Conservation (phyloP, 2,797 vertebrate genomes). For the Todus mexicanus region DNA sequence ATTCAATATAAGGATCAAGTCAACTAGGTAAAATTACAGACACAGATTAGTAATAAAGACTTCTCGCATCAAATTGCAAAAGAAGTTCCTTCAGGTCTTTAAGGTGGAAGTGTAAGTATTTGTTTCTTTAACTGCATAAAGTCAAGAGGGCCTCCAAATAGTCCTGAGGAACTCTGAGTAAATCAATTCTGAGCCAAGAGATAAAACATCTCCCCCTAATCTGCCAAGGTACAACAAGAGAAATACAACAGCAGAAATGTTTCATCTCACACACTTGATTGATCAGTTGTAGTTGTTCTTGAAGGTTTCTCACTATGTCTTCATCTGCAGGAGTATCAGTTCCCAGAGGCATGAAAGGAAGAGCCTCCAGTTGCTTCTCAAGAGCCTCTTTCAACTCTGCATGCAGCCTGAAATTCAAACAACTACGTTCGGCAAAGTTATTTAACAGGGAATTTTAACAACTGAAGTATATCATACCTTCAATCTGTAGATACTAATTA, state of each 20-base stretch:
- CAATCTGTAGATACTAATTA: neutral
- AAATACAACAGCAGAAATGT: neutral
- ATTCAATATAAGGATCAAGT: neutral
- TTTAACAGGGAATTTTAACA: neutral
- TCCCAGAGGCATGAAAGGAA: conserved; percentile 68
- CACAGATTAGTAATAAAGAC: neutral
- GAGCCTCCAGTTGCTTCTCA: conserved; percentile 82
- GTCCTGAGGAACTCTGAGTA: neutral
- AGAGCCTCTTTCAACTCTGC: conserved; percentile 82
- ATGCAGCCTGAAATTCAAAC: conserved; percentile 81
- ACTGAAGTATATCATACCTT: neutral
- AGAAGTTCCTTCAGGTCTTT: neutral
- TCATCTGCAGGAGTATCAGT: conserved; percentile 73
- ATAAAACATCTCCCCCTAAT: neutral
- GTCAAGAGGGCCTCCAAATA: neutral
- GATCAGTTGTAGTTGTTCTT: conserved; percentile 85
- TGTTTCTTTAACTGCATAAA: neutral
- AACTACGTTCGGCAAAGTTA: neutral
- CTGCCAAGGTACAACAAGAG: neutral
- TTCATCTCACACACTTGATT: conserved; percentile 77
- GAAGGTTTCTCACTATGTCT: conserved; percentile 79
- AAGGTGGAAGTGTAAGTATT: neutral
- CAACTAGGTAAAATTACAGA: neutral
- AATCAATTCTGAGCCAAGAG: neutral
- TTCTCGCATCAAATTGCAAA: neutral